Conservation (phyloP, 1,140 invertebrate species). For the Coptotermes formosanus region DNA sequence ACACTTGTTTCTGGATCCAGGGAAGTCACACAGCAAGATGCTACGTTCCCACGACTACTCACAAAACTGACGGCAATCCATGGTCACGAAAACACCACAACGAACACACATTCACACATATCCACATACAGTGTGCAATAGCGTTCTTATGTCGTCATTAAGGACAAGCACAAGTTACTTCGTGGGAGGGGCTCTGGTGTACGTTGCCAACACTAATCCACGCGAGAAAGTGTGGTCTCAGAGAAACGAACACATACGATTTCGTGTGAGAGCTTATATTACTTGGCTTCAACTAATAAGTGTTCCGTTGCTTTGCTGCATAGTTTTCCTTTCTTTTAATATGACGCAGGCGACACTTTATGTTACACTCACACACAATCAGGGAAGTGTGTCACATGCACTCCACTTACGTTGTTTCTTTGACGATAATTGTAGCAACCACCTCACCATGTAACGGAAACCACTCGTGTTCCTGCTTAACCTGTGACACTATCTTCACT, state of each 20-base stretch:
- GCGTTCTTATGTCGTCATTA: conserved; percentile 7
- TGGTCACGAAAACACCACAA: background rate
- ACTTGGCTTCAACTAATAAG: too few species aligned
- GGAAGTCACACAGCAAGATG: background rate
- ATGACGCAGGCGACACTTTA: too few species aligned
- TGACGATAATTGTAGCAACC: too few species aligned
- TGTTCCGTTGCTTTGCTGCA: too few species aligned
- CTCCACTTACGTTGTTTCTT: too few species aligned
- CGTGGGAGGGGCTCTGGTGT: background rate
- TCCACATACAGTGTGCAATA: background rate
- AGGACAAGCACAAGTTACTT: background rate
- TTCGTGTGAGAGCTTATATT: too few species aligned
- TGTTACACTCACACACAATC: too few species aligned
- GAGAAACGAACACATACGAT: too few species aligned
- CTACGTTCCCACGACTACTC: background rate
- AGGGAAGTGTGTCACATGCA: too few species aligned
- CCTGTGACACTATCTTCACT: background rate
- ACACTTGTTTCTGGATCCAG: background rate
- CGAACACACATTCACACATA: background rate
- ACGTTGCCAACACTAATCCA: background rate
- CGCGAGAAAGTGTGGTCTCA: background rate
- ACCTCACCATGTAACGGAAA: too few species aligned
- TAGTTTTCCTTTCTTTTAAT: too few species aligned
- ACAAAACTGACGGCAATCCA: background rate
- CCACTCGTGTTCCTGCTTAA: too few species aligned